phyloP scores from a whole-genome alignment of 2,888 invertebrate species.

The Holacanthella duospinosa region DNA sequence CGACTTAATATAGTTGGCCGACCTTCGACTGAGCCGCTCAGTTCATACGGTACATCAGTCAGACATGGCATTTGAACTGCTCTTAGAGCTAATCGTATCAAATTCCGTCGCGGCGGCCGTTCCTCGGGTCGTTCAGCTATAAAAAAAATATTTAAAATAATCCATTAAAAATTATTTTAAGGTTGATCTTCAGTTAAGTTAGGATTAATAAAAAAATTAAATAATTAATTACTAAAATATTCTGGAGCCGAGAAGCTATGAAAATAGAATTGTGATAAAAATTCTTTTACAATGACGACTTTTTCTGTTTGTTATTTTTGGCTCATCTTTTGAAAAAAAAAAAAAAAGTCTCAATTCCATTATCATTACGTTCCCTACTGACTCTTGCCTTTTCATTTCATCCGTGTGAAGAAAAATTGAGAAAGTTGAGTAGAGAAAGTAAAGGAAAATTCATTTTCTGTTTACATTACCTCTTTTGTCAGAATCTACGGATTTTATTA shows the following conservation, averaged over 20 bases:
- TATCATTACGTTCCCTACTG: neutral
- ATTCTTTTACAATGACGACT: too few relatives aligned
- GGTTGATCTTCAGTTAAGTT: too few relatives aligned
- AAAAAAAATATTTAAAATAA: slow-evolving; percentile 35
- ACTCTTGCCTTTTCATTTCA: neutral
- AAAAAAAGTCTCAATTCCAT: too few relatives aligned
- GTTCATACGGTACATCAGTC: slow-evolving; percentile 23
- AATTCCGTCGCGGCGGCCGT: slow-evolving; percentile 64
- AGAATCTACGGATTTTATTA: too few relatives aligned
- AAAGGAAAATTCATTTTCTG: neutral
- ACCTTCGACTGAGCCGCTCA: slow-evolving; percentile 28
- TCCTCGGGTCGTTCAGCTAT: slow-evolving; percentile 74
- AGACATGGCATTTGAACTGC: slow-evolving; percentile 43
- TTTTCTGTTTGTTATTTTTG: too few relatives aligned
- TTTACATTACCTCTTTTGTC: too few relatives aligned
- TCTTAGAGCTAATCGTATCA: slow-evolving; percentile 74
- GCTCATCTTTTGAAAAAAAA: too few relatives aligned
- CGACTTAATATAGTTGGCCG: slow-evolving; percentile 56
- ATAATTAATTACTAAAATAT: too few relatives aligned
- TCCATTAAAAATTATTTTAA: neutral
- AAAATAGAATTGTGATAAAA: too few relatives aligned
- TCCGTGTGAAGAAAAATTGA: neutral
- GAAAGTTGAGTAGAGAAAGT: neutral
- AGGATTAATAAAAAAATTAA: too few relatives aligned
- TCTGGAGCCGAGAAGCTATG: too few relatives aligned